phyloP scores from a whole-genome alignment of 2,888 invertebrate species.

The Lapara coniferarum region DNA sequence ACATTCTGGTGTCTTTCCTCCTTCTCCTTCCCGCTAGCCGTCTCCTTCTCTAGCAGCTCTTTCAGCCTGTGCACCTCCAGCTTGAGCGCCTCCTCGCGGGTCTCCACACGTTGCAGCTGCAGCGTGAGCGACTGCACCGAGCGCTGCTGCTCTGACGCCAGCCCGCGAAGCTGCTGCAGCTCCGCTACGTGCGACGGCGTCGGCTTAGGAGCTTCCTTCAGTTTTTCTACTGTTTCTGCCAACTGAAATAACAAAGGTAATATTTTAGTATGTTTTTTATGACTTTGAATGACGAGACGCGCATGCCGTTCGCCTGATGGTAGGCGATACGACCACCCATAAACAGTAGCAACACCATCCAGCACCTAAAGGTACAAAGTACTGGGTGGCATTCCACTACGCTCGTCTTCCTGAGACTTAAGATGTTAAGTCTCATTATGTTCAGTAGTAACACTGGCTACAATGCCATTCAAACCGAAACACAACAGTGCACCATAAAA shows the following conservation, averaged over 20 bases:
- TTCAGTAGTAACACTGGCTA: too few relatives aligned
- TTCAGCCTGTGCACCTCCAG: conserved; percentile 72
- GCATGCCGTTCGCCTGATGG: too few relatives aligned
- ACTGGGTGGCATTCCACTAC: too few relatives aligned
- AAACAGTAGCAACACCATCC: too few relatives aligned
- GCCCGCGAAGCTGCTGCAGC: conserved; percentile 70
- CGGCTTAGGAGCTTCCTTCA: conserved; percentile 55
- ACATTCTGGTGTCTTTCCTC: conserved; percentile 68
- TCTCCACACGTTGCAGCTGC: conserved; percentile 79
- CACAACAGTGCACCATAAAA: too few relatives aligned
- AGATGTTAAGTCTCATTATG: too few relatives aligned
- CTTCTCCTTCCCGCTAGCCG: conserved; percentile 61
- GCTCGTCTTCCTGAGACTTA: too few relatives aligned
- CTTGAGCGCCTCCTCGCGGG: conserved; percentile 79
- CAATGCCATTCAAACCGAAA: too few relatives aligned
- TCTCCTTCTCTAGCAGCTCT: conserved; percentile 78
- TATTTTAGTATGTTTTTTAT: too few relatives aligned
- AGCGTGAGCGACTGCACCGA: conserved; percentile 79
- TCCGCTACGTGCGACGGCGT: conserved; percentile 66
- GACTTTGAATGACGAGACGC: too few relatives aligned
- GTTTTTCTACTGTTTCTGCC: conserved; percentile 57
- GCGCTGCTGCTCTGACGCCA: conserved; percentile 84
- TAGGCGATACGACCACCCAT: too few relatives aligned
- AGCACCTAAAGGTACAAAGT: too few relatives aligned
- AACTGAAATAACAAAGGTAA: conserved; percentile 55